Base-by-base conservation (phyloP, 1,140 invertebrate genomes). In the Delia radicum region DNA sequence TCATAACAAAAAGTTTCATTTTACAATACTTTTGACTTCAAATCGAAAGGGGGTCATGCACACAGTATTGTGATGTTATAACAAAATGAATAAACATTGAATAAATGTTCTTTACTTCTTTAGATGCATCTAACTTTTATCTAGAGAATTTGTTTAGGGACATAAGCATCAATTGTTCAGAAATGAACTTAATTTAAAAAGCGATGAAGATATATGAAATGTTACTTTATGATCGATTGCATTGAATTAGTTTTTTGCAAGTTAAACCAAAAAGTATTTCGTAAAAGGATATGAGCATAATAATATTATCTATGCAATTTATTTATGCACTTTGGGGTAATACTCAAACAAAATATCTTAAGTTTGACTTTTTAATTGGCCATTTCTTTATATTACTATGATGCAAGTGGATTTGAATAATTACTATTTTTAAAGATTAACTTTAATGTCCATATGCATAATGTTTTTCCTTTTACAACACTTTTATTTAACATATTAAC, bases 221-320 rank as follows among this genome's bases (percentile, higher is more conserved):
- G 48, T 55, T 55, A 55, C 48, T 21, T 55, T 55, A 55, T 55
- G 48, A 55, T 55, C 48, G 48, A 55, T 55, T 55, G 48, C n/a
- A 55, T 55, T 21, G 48, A 8, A 55, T 55, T 55, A 55, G 18
- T 21, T 55, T 55, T 21, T n/a, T n/a, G n/a, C n/a, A n/a, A n/a
- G n/a, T n/a, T n/a, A n/a, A n/a, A n/a, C n/a, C n/a, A n/a, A n/a
- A n/a, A n/a, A n/a, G n/a, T n/a, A n/a, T n/a, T n/a, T n/a, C n/a
- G n/a, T n/a, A n/a, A n/a, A n/a, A n/a, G n/a, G n/a, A n/a, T n/a
- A n/a, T n/a, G n/a, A n/a, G n/a, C n/a, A n/a, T n/a, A n/a, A n/a
- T n/a, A n/a, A n/a, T n/a, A n/a, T n/a, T n/a, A n/a, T n/a, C n/a
- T n/a, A n/a, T n/a, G n/a, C n/a, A n/a, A n/a, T n/a, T n/a, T n/a